Percentiles rank a stretch among this genome's conserved stretches.
phyloP scores from a whole-genome alignment of 2,797 vertebrate genomes.

The Myotis pilosus region DNA sequence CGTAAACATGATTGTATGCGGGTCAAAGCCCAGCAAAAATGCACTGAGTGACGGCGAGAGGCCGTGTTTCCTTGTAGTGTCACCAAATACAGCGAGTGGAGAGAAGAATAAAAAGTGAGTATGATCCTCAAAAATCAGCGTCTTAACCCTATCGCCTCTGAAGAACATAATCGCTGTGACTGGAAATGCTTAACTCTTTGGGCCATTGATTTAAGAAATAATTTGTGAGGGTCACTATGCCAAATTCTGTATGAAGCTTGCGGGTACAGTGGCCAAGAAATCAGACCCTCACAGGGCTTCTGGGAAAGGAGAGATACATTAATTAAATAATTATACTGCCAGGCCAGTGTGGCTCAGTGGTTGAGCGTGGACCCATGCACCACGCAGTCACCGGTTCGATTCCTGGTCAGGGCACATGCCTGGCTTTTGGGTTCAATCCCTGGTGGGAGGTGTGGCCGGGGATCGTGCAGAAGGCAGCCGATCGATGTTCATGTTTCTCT shows the following conservation, averaged over 20 bases:
- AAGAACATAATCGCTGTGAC: neutral
- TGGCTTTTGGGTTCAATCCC: no score
- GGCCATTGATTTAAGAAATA: neutral
- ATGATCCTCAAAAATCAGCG: no score
- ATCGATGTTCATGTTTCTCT: no score
- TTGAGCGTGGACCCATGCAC: no score
- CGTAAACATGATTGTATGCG: neutral
- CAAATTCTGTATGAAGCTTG: neutral
- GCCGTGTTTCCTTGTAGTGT: neutral
- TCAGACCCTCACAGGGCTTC: neutral
- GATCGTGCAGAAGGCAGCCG: no score
- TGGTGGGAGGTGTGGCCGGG: no score
- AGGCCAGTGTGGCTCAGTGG: no score
- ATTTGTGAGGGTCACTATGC: neutral
- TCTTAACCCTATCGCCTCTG: neutral
- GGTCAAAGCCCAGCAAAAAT: constrained; percentile 26
- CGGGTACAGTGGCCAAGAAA: neutral
- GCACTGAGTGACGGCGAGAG: neutral
- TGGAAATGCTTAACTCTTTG: neutral
- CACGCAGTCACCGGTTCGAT: no score
- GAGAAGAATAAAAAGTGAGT: neutral
- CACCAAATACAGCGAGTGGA: neutral
- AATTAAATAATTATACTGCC: neutral
- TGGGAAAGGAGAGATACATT: neutral
- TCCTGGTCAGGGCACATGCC: no score